Percentiles rank a stretch among this genome's conserved stretches.
These are phyloP conservation scores for Parazoanthus swiftii DNA, from an alignment of 92 coral and sea anemone species.

Conservation along the genomic window DNA sequence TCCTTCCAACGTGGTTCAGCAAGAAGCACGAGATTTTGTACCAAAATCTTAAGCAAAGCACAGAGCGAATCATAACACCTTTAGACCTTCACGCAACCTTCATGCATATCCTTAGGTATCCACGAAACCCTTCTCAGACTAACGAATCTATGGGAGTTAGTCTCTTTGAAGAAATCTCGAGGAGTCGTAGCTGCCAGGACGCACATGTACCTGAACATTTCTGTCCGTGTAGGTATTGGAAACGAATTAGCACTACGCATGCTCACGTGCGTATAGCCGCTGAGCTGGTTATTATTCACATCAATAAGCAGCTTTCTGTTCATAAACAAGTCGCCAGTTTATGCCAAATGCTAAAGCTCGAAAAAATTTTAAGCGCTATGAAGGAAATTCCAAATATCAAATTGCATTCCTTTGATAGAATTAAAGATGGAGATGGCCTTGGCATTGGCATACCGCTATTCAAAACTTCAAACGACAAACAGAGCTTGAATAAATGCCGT, in stretches of 20 bases:
- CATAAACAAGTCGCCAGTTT: constrained; percentile 23
- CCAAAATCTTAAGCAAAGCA: constrained; percentile 55
- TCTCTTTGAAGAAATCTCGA: constrained; percentile 54
- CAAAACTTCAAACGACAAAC: neutral
- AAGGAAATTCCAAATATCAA: constrained; percentile 62
- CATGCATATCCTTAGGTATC: constrained; percentile 65
- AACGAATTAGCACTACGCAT: constrained; percentile 43
- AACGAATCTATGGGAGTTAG: constrained; percentile 50
- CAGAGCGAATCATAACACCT: constrained; percentile 62
- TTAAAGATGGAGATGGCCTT: constrained; percentile 66
- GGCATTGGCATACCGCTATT: constrained; percentile 65
- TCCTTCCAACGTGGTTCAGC: constrained; percentile 58
- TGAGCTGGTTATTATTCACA: constrained; percentile 40
- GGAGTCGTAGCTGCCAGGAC: constrained; percentile 55
- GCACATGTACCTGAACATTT: constrained; percentile 70
- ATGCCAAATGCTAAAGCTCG: constrained; percentile 52
- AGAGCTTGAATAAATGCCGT: constrained; percentile 33
- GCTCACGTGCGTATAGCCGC: constrained; percentile 60
- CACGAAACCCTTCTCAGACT: constrained; percentile 52
- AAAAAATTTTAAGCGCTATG: constrained; percentile 55
- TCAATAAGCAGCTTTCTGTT: constrained; percentile 51
- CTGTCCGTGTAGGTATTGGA: constrained; percentile 69
- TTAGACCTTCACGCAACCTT: constrained; percentile 78
- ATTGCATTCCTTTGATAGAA: constrained; percentile 55
- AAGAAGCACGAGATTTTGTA: constrained; percentile 38